Base-by-base conservation (phyloP, 2,113 vertebrate species). In the Charadrius vociferus region DNA sequence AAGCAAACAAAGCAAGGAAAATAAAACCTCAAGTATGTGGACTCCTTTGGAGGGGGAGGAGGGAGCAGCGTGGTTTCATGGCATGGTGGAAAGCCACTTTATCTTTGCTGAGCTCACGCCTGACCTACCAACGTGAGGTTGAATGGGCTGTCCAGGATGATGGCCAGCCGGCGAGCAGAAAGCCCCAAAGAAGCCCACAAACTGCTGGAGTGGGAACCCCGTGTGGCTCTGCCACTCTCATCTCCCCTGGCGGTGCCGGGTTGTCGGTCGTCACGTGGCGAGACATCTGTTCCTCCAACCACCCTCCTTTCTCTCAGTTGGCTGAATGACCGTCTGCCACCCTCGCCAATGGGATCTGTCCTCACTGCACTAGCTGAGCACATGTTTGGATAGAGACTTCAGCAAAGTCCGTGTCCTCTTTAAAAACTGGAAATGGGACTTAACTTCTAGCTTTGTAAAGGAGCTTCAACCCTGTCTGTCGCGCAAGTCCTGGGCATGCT, bases 121-220 rank as follows among this genome's bases (percentile, higher is more conserved):
- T 67, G 80, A 74, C 61, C 55, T 67, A 72, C 19, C 19, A 58
- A 62, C 0, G 4, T 47, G 61, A 83, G 21, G 55, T 8, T 73
- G 75, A 86, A 49, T 0, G 14, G 18, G 39, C 34, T 83, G 47
- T 30, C 22, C 43, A 37, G 43, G 41, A 37, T 66, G 55, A 50
- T 0, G 0, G 39, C 32, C 74, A 88, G 71, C 15, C 1, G 0
- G 43, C 0, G 1, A 92, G 45, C 71, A 73, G 63, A 50, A 74
- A 88, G 34, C 34, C 65, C 74, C 86, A 73, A n/a, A 81, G 41
- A 68, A 56, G 11, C 53, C 18, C 55, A 34, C 24, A 75, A 3
- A 37, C 45, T 63, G 37, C 43, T 71, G 20, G 55, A 72, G 22
- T 0, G 4, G 55, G 74, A 93, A 49, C 22, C 8, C 39, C 0